Base-by-base conservation (phyloP, 2,888 invertebrate species). In the Cerastis rubricosa region DNA sequence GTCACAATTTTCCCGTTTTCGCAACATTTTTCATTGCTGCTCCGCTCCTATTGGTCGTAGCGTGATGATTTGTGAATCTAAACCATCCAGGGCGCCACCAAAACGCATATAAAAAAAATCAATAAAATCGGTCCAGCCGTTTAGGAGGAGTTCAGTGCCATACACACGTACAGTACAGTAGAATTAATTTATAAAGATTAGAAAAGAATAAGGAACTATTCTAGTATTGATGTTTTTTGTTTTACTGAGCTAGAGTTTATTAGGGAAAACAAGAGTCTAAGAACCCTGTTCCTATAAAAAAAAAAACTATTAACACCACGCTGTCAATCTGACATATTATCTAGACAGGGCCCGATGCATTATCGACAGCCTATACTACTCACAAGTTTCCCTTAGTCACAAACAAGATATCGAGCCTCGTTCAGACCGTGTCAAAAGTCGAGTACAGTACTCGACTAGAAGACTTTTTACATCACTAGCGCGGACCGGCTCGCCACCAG, bases 401-500 rank as follows among this genome's bases (percentile, higher is more conserved):
- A 64, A 25, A 63, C 54, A 64, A 68, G 29, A 68, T 43, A 71
- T n/a, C 12, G 25, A 67, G 14, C 11, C 35, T 61, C 47, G 51
- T 69, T 61, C 35, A 54, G 57, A 35, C 29, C 19, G 40, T 76
- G 71, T 72, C 71, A 76, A 61, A 71, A 83, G 51, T 71, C 45
- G 68, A 80, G 43, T 67, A 69, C 45, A 80, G 65, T 17, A 43
- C n/a, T 43, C 64, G 64, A 25, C 43, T 70, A 43, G 71, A 57
- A 67, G 49, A 80, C 17, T 74, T 81, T 83, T 83, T 74, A 69
- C 84, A 86, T 74, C 75, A 84, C 80, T 86, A 85, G 81, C 79
- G 85, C 83, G 83, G 87, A 80, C 82, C 85, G 78, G 86, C 81
- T 87, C 84, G 78, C 69, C 85, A 81, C 85, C 84, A 86, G 94